Percentiles rank a stretch among this genome's conserved stretches.
Conservation (phyloP, 1,140 invertebrate species). For the Drosophila sp. region DNA sequence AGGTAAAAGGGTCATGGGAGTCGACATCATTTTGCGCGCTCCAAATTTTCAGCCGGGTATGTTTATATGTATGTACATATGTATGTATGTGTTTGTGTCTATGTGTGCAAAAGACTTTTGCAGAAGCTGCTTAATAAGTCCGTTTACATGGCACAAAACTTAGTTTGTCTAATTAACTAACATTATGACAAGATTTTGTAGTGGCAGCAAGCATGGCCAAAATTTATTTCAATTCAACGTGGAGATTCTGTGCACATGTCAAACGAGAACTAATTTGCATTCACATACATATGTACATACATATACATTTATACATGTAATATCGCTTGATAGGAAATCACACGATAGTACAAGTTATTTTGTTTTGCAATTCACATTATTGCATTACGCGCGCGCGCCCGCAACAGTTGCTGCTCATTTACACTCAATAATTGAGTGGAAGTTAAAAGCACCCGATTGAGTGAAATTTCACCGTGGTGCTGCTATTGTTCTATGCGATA, state of each 20-base stretch:
- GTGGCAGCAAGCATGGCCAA: not conserved
- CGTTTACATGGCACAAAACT: not conserved
- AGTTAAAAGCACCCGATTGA: slow-evolving; percentile 1
- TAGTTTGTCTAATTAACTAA: not conserved
- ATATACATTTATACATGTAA: too few species aligned
- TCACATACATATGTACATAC: too few species aligned
- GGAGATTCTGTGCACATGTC: not conserved
- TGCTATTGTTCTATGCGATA: slow-evolving; percentile 9
- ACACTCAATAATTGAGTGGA: slow-evolving; percentile 27
- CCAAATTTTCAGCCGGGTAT: not conserved
- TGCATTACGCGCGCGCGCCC: slow-evolving; percentile 20
- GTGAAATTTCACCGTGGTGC: not conserved
- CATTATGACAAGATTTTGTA: not conserved
- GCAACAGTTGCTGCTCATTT: slow-evolving; percentile 5
- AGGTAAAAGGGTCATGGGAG: not conserved
- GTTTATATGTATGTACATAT: not conserved
- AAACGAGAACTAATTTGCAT: not conserved
- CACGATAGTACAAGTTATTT: too few species aligned
- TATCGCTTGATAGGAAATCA: not conserved
- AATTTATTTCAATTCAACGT: not conserved
- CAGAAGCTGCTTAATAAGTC: not conserved
- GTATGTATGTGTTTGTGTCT: not conserved
- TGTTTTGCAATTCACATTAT: not conserved
- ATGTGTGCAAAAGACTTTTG: not conserved
- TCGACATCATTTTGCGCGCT: not conserved